Base-by-base conservation (phyloP, 1,140 invertebrate species). In the Mizuhopecten yessoensis region DNA sequence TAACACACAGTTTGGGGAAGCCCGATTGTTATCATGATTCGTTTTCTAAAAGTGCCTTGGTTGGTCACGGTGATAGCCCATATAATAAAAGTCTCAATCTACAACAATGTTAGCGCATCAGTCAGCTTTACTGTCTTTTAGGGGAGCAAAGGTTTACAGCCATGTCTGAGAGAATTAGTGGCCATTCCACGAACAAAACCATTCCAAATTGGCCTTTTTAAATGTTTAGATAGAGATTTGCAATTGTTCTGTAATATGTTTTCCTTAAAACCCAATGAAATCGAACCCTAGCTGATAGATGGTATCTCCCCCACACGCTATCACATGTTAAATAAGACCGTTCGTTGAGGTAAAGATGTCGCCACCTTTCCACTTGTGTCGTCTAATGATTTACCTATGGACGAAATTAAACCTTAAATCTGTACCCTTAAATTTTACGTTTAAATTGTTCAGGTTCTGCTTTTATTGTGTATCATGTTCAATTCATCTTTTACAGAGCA, bases 401-500 rank as follows among this genome's bases (percentile, higher is more conserved):
- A 75, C 20, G 57, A 75, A 75, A 75, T 75, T 75, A 75, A 75
- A 75, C 57, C 23, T 75, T 29, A 75, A 75, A 75, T 75, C 11
- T 29, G n/a, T 75, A 29, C 57, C 57, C 57, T 75, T 75, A 75
- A 75, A 75, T 75, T n/a, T 75, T 11, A 5, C 17, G 57, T 29
- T 75, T 17, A 75, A 75, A 75, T 75, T 75, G 57, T 75, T 75
- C 57, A 7, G 11, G 9, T 75, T 75, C 57, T n/a, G 15, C 57
- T 75, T 75, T 75, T 75, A 75, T 29, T 75, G 57, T n/a, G n/a
- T 75, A 75, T 75, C 57, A 75, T 75, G 57, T 75, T 75, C 57
- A 13, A 29, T 75, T 75, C 57, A 75, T 3, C 57, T 29, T 75
- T 75, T 75, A 75, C 9, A 75, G 57, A 29, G 29, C 57, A 75